These are phyloP conservation scores for Caenorhabditis sinica DNA, from an alignment of 2,888 invertebrate genomes.

Conservation along the genomic window DNA sequence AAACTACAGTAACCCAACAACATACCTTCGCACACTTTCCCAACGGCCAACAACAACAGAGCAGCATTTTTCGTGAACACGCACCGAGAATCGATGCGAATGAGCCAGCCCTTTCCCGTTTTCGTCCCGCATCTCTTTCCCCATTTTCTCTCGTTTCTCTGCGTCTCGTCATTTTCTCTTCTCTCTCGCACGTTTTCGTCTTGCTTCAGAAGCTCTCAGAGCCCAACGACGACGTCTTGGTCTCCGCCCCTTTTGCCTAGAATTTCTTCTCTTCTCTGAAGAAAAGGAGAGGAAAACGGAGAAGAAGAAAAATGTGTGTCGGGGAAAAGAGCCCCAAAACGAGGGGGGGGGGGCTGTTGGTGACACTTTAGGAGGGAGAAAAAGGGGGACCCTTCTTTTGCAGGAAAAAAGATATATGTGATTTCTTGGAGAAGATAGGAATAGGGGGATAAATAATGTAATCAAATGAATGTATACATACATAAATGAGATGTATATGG, in stretches of 20 bases:
- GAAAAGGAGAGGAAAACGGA: neutral
- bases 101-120: slow-evolving; percentile 9
- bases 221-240: neutral
- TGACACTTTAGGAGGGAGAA: neutral
- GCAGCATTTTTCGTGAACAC: slow-evolving; percentile 61
- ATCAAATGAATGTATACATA: no score
- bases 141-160: slow-evolving; percentile 33
- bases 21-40: slow-evolving; percentile 79
- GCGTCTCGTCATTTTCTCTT: neutral
- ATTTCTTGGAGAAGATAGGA: neutral
- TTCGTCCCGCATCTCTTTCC: neutral
- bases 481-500: no score
- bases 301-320: neutral
- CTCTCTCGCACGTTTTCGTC: neutral
- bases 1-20: neutral
- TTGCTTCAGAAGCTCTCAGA: neutral
- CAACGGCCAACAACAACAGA: slow-evolving; percentile 81
- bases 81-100: slow-evolving; percentile 61
- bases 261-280: no score
- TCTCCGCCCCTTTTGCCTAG: neutral
- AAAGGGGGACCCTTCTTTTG: neutral
- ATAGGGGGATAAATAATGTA: neutral
- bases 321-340: neutral
- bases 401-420: neutral
- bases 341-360: neutral